Evolutionary conservation across 2,888 invertebrate genomes (phyloP).

Genomic region (Octonoba sinensis): DNA sequence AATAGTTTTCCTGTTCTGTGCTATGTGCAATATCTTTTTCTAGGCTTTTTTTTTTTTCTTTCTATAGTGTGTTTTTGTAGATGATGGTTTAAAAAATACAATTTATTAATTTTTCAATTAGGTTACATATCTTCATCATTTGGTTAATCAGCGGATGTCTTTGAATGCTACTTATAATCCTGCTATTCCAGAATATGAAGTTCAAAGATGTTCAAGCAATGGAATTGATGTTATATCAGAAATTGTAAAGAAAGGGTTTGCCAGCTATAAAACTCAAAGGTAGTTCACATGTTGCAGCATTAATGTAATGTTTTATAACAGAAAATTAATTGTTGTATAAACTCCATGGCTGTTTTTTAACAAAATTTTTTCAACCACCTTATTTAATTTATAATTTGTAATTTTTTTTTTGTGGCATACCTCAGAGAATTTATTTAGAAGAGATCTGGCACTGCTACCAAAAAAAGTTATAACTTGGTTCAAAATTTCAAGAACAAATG

Average conservation of each 20-base stretch:
- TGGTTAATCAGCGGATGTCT: slow-evolving; percentile 37
- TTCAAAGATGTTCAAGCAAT: slow-evolving; percentile 41
- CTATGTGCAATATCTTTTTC: no score
- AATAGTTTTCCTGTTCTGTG: no score
- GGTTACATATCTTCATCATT: slow-evolving; percentile 37
- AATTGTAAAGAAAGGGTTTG: slow-evolving; percentile 42
- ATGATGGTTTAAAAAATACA: background rate
- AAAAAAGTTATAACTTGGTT: no score
- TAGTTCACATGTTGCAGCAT: background rate
- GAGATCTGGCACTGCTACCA: no score
- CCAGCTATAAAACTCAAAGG: slow-evolving; percentile 20
- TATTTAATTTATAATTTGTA: no score
- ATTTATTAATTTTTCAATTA: background rate
- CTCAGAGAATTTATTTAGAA: no score
- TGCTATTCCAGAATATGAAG: slow-evolving; percentile 26
- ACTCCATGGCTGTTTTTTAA: background rate
- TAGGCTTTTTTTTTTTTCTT: background rate
- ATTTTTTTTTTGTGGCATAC: no score
- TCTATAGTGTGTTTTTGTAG: background rate
- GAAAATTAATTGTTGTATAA: background rate
- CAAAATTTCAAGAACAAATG: no score
- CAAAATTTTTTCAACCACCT: no score
- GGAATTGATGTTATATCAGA: slow-evolving; percentile 49
- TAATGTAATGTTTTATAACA: background rate
- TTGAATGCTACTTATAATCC: slow-evolving; percentile 25